phyloP scores from a whole-genome alignment of 2,888 invertebrate genomes.

The Gastracanthus pulcherrimus region DNA sequence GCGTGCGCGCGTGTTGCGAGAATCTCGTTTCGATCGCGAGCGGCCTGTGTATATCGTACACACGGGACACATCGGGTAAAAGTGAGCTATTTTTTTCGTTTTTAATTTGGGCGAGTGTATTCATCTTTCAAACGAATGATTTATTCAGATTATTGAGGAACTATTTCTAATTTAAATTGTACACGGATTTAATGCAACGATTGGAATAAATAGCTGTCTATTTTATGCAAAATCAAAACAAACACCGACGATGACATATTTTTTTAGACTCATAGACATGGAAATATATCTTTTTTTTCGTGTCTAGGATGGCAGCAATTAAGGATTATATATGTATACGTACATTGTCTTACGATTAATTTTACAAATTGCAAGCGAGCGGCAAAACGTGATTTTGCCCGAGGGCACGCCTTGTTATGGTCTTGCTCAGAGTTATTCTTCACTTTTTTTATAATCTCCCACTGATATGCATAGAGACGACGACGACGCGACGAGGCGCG shows the following conservation, averaged over 20 bases:
- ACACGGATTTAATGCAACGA: not conserved
- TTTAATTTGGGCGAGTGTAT: not conserved
- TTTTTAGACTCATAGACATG: no score
- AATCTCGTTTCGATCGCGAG: not conserved
- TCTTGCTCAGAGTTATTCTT: not conserved
- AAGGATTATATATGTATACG: no score
- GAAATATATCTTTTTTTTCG: no score
- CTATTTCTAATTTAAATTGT: no score
- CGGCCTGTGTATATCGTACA: not conserved
- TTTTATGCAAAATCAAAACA: not conserved
- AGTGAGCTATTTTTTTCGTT: not conserved
- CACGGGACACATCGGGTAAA: not conserved
- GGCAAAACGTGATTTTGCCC: not conserved
- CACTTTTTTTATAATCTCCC: not conserved
- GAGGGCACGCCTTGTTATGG: not conserved
- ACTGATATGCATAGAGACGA: not conserved
- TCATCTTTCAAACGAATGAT: not conserved
- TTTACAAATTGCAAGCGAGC: not conserved
- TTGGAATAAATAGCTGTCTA: not conserved
- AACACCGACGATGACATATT: not conserved
- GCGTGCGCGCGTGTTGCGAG: not conserved
- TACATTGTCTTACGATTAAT: no score
- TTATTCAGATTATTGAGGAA: not conserved
- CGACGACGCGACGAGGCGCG: not conserved
- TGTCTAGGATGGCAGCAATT: no score